Evolutionary conservation across 1,140 invertebrate species (phyloP).

Genomic region (Drosophila rufa): DNA sequence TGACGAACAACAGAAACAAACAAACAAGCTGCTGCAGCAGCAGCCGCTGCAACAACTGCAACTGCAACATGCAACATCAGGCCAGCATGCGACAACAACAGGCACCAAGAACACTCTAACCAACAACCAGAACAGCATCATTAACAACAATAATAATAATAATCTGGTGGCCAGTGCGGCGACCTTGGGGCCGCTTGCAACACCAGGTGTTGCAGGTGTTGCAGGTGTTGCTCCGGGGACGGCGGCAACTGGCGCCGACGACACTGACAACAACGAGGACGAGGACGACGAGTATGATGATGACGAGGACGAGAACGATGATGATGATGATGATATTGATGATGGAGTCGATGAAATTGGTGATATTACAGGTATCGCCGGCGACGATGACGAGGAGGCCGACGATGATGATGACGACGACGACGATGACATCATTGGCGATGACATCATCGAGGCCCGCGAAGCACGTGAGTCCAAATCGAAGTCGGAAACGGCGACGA

Average conservation of each 20-base stretch:
- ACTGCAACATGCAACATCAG: conserved; percentile 54
- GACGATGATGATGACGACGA: conserved; percentile 91
- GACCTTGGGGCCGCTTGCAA: conserved; percentile 47
- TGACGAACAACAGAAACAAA: conserved; percentile 76
- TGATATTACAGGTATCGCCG: conserved; percentile 88
- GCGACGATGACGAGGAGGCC: conserved; percentile 89
- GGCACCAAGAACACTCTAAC: conserved; percentile 68
- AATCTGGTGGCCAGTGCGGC: conserved; percentile 53
- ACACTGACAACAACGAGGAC: conserved; percentile 86
- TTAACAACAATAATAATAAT: conserved; percentile 58
- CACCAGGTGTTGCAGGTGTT: conserved; percentile 34
- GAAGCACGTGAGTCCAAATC: conserved; percentile 94
- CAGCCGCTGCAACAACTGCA: conserved; percentile 46
- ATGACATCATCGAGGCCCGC: conserved; percentile 89
- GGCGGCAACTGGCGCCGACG: conserved; percentile 35
- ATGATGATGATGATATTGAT: conserved; percentile 86
- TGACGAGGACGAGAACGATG: conserved; percentile 87
- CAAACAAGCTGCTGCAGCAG: conserved; percentile 58
- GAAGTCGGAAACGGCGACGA: conserved; percentile 87
- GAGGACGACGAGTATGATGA: conserved; percentile 89
- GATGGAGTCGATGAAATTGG: conserved; percentile 88
- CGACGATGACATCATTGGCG: conserved; percentile 88
- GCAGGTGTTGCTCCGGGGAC: conserved; percentile 22
- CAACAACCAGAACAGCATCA: conserved; percentile 52
- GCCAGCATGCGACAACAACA: conserved; percentile 56